phyloP scores from a whole-genome alignment of 2,888 invertebrate genomes.

The Smittia sp. region DNA sequence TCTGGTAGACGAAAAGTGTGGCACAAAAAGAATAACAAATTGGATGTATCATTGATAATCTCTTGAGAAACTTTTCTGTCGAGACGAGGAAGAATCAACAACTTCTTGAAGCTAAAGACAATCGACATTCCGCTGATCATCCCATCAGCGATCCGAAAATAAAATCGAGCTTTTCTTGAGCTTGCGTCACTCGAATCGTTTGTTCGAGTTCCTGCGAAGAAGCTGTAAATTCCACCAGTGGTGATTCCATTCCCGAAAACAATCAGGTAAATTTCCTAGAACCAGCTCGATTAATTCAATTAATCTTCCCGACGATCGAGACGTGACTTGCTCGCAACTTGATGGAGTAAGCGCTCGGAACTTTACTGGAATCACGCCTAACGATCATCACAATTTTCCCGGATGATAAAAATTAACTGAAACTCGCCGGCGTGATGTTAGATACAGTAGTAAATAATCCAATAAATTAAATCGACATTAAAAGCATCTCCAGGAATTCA shows the following conservation, averaged over 20 bases:
- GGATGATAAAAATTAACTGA: constrained; percentile 2
- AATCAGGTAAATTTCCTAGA: constrained; percentile 10
- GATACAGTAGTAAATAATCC: constrained; percentile 24
- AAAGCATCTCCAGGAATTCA: constrained; percentile 6
- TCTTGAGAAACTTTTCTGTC: background rate
- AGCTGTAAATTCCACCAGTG: background rate
- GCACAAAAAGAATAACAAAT: constrained; percentile 27
- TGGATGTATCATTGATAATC: constrained; percentile 39
- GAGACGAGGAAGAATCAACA: constrained; percentile 1
- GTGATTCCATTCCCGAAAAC: background rate
- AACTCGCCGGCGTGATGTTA: constrained; percentile 10
- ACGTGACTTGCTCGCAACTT: background rate
- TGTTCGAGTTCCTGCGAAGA: too few species aligned
- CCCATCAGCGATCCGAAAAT: background rate
- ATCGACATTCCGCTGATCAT: background rate
- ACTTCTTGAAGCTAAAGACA: background rate
- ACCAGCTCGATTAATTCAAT: background rate
- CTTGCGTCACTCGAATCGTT: background rate
- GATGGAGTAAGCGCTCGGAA: background rate
- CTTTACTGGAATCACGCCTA: background rate
- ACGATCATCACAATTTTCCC: background rate
- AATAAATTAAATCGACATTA: constrained; percentile 36
- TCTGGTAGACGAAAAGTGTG: background rate
- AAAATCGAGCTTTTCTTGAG: background rate
- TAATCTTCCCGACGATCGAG: background rate